Evolutionary conservation across 2,888 invertebrate genomes (phyloP).

Genomic region (Dexiosoma caninum): DNA sequence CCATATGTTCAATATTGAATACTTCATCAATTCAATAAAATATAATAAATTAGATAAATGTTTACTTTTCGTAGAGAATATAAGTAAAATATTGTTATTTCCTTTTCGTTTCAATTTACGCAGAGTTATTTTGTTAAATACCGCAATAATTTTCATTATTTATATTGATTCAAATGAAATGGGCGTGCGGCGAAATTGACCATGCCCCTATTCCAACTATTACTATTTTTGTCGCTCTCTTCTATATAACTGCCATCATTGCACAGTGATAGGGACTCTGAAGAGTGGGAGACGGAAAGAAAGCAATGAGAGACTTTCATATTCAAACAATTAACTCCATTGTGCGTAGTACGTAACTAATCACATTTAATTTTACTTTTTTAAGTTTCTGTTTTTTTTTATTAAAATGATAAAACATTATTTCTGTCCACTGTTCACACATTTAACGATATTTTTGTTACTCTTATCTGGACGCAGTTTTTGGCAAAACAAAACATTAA

Average conservation of each 20-base stretch:
- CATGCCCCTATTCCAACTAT: neutral
- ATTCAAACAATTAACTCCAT: constrained; percentile 18
- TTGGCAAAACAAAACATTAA: constrained; percentile 49
- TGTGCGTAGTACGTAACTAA: neutral
- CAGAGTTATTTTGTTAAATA: neutral
- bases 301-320: neutral
- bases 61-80: neutral
- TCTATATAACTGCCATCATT: neutral
- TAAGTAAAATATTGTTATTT: neutral
- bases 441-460: constrained; percentile 5
- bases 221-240: neutral
- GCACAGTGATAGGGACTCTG: too few relatives aligned
- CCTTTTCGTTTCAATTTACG: neutral
- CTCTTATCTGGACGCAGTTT: constrained; percentile 7
- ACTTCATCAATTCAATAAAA: too few relatives aligned
- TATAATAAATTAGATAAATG: too few relatives aligned
- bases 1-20: too few relatives aligned
- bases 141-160: neutral
- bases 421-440: constrained; percentile 14
- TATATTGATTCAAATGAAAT: neutral
- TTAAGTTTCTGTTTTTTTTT: too few relatives aligned
- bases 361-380: neutral
- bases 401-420: neutral
- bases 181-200: neutral
- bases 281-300: neutral